Conservation (phyloP, 2,797 vertebrate genomes). For the Salmo trutta region DNA sequence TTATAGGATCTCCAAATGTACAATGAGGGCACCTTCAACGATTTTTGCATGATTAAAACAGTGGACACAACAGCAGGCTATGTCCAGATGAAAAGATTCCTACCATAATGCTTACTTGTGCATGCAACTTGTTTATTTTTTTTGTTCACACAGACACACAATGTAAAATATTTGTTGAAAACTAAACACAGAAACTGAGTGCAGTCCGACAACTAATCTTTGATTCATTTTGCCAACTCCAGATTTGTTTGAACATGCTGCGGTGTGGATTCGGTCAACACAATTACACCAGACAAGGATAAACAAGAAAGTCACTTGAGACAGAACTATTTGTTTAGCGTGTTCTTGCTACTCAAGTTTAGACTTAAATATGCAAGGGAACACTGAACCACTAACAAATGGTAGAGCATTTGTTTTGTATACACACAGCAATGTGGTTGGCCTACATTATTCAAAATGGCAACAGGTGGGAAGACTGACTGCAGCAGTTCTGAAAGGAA, state of each 20-base stretch:
- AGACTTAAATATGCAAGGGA: slow-evolving; percentile 9
- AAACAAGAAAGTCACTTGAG: slow-evolving; percentile 36
- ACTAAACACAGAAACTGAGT: slow-evolving; percentile 34
- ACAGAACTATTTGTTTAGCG: slow-evolving; percentile 20
- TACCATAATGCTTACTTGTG: neutral
- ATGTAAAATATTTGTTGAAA: slow-evolving; percentile 19
- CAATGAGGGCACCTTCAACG: slow-evolving; percentile 69
- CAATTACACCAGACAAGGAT: slow-evolving; percentile 42
- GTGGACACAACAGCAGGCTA: slow-evolving; percentile 68
- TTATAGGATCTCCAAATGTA: neutral
- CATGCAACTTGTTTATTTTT: neutral
- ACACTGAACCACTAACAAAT: slow-evolving; percentile 5
- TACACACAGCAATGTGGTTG: neutral
- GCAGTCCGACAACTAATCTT: slow-evolving; percentile 33
- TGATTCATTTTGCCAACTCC: slow-evolving; percentile 46
- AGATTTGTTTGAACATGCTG: slow-evolving; percentile 58
- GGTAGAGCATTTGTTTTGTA: neutral
- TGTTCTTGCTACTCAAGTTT: slow-evolving; percentile 10
- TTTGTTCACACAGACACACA: neutral
- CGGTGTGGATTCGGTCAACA: slow-evolving; percentile 29
- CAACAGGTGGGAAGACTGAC: slow-evolving; percentile 47
- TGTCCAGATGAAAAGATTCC: slow-evolving; percentile 56
- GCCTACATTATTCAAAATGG: slow-evolving; percentile 17
- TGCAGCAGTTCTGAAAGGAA: neutral
- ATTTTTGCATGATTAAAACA: slow-evolving; percentile 62